Percentiles rank a stretch among this genome's conserved stretches.
Evolutionary conservation across 2,797 vertebrate species (phyloP).

Genomic region (Cuculus canorus): DNA sequence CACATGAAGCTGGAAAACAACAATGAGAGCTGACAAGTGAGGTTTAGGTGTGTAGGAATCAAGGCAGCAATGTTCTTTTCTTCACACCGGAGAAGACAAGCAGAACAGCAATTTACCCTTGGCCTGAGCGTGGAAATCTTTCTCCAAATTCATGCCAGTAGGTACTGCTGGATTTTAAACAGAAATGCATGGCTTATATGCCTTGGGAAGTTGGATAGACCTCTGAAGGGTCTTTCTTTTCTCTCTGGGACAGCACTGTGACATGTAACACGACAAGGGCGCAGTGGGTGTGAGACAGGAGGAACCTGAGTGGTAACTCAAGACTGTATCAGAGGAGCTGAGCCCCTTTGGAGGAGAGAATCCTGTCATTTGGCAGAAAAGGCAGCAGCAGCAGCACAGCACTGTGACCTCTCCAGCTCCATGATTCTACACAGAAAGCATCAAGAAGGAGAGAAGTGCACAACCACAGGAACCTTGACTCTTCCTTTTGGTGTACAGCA

Average conservation of each 20-base stretch:
- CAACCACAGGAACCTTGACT: neutral
- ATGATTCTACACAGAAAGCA: neutral
- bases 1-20: neutral
- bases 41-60: constrained; percentile 26
- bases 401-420: neutral
- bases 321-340: neutral
- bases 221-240: neutral
- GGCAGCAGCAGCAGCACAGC: neutral
- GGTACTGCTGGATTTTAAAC: neutral
- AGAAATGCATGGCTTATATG: neutral
- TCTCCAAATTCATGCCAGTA: neutral
- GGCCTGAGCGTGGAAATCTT: neutral
- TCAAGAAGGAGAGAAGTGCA: neutral
- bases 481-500: neutral
- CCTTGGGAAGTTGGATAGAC: neutral
- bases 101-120: constrained; percentile 1
- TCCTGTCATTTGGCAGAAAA: neutral
- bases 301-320: neutral
- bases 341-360: neutral
- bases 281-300: neutral
- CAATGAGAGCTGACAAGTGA: neutral
- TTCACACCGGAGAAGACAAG: neutral
- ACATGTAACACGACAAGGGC: neutral
- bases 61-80: neutral
- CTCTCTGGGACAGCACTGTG: neutral